These are phyloP conservation scores for Scolopax bukidnonensis DNA, from an alignment of 2,797 vertebrate species.

Conservation along the genomic window DNA sequence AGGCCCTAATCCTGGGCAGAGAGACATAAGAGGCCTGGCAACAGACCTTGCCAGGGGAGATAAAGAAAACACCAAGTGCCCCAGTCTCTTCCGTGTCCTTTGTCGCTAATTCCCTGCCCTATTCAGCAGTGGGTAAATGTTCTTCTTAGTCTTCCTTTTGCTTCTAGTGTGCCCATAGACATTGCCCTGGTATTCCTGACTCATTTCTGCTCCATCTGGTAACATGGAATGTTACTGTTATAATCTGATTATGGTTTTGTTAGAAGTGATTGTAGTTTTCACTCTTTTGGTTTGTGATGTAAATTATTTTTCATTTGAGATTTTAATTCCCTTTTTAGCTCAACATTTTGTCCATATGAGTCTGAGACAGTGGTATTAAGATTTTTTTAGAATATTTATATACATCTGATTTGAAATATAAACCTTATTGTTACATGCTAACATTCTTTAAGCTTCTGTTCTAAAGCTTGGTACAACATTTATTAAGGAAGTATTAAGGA, in stretches of 20 bases:
- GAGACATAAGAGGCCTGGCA: neutral
- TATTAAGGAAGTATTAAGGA: constrained; percentile 8
- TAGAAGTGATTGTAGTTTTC: neutral
- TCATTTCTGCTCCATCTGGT: neutral
- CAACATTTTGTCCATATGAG: neutral
- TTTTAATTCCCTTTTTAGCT: neutral
- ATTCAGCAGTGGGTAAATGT: neutral
- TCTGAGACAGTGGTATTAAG: neutral
- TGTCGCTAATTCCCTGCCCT: neutral
- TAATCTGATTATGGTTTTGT: neutral
- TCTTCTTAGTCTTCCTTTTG: neutral
- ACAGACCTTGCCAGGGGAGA: neutral
- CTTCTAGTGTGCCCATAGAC: rapidly evolving
- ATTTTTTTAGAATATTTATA: neutral
- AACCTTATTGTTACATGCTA: neutral
- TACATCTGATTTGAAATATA: constrained; percentile 10
- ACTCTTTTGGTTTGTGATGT: neutral
- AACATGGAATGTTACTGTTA: neutral
- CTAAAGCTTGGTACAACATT: neutral
- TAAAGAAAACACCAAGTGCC: neutral
- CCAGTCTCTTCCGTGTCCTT: neutral
- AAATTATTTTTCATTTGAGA: neutral
- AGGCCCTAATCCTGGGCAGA: neutral
- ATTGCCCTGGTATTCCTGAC: neutral
- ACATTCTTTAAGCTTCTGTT: neutral